A percentile compares a stretch with the other conserved stretches of the same genome.
Evolutionary conservation across 2,888 invertebrate species (phyloP).

Genomic region (Nomada hirtipes): DNA sequence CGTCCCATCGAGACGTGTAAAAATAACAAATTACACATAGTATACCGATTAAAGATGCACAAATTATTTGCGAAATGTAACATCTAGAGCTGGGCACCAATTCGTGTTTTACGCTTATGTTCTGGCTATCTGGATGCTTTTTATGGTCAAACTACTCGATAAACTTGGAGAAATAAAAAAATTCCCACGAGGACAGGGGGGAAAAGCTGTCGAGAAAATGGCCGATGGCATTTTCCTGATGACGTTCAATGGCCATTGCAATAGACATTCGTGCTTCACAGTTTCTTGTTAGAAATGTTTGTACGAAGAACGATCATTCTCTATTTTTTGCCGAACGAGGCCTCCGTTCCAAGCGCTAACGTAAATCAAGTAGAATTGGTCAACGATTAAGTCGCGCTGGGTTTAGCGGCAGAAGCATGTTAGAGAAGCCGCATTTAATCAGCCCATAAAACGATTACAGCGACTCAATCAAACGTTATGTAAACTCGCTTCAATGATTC

Average conservation of each 20-base stretch:
- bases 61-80: neutral
- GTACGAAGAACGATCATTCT: neutral
- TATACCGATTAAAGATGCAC: constrained; percentile 8
- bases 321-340: neutral
- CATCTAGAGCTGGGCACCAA: neutral
- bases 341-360: neutral
- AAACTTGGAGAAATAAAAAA: constrained; percentile 39
- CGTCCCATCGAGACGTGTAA: constrained; percentile 13
- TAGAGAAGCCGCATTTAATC: constrained; percentile 35
- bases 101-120: constrained; percentile 33
- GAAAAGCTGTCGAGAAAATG: constrained; percentile 23
- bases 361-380: constrained; percentile 22
- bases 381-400: constrained; percentile 12
- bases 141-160: constrained; percentile 27
- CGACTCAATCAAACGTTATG: constrained; percentile 18
- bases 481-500: constrained; percentile 18
- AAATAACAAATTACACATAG: constrained; percentile 22
- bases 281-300: neutral
- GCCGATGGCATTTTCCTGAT: constrained; percentile 4
- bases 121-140: constrained; percentile 8
- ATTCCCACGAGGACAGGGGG: constrained; percentile 29
- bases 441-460: constrained; percentile 43
- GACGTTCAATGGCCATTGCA: neutral
- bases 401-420: constrained; percentile 11
- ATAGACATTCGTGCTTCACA: constrained; percentile 8